A percentile compares a stretch with the other conserved stretches of the same genome.
Evolutionary conservation across 30 jellyfish, hydroid and myxozoan genomes (phyloP).

Genomic region (Pseudorhiza aurosa): DNA sequence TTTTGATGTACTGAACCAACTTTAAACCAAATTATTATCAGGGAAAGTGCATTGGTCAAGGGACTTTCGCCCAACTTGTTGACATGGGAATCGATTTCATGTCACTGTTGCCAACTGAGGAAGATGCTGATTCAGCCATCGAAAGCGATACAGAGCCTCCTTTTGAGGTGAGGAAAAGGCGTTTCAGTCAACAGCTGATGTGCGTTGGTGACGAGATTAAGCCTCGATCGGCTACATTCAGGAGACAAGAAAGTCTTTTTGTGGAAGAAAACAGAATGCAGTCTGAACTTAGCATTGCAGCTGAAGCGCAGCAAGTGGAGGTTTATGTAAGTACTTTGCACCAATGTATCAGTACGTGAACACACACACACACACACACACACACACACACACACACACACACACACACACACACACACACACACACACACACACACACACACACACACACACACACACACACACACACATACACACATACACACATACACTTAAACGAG

Average conservation of each 20-base stretch:
- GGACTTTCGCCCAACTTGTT: conserved; percentile 82
- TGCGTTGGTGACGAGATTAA: conserved; percentile 53
- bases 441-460: too few relatives aligned
- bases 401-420: too few relatives aligned
- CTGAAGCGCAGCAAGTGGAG: conserved; percentile 57
- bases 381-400: too few relatives aligned
- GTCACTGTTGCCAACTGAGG: conserved; percentile 70
- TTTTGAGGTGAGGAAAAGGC: conserved; percentile 63
- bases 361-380: too few relatives aligned
- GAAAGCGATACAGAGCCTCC: conserved; percentile 66
- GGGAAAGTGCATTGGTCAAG: conserved; percentile 90
- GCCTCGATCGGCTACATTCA: conserved; percentile 22
- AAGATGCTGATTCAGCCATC: conserved; percentile 65
- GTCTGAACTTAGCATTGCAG: conserved; percentile 65
- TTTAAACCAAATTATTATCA: too few relatives aligned
- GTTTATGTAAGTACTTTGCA: conserved; percentile 70
- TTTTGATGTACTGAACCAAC: too few relatives aligned
- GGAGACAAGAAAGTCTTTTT: conserved; percentile 57
- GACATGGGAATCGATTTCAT: conserved; percentile 88
- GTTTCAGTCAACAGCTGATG: conserved; percentile 81
- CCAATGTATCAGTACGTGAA: too few relatives aligned
- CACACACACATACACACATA: too few relatives aligned
- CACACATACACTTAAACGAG: too few relatives aligned
- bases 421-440: too few relatives aligned
- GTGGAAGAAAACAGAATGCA: conserved; percentile 51